phyloP scores from a whole-genome alignment of 2,113 vertebrate species.

The Aphyosemion australe region DNA sequence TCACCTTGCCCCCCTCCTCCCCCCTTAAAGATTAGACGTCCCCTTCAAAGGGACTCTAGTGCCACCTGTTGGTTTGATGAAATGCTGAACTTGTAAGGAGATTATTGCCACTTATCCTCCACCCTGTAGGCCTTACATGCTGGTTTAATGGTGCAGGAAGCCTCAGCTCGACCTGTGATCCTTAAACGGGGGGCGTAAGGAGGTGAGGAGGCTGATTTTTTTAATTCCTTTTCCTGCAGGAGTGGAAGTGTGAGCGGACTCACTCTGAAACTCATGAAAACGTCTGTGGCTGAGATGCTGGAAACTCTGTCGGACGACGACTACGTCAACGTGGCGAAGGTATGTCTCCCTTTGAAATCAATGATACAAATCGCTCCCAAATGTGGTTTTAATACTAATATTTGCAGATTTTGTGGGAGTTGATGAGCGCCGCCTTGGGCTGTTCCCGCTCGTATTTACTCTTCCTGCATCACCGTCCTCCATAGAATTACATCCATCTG shows the following conservation, averaged over 20 bases:
- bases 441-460: slow-evolving; percentile 43
- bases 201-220: too few relatives aligned
- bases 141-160: not conserved
- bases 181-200: too few relatives aligned
- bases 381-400: slow-evolving; percentile 25
- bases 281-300: slow-evolving; percentile 91
- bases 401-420: slow-evolving; percentile 37
- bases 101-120: slow-evolving; percentile 11
- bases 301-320: slow-evolving; percentile 94
- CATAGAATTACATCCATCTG: slow-evolving; percentile 30
- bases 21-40: not conserved
- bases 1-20: not conserved
- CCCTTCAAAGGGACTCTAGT: slow-evolving; percentile 67
- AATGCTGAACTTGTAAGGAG: slow-evolving; percentile 19
- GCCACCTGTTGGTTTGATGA: slow-evolving; percentile 76
- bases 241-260: slow-evolving; percentile 86
- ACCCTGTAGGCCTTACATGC: slow-evolving; percentile 4
- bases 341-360: slow-evolving; percentile 42
- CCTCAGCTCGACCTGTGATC: too few relatives aligned
- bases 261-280: slow-evolving; percentile 96
- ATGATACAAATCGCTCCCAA: slow-evolving; percentile 8
- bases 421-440: slow-evolving; percentile 18
- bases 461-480: slow-evolving; percentile 23
- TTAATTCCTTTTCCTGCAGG: slow-evolving; percentile 40
- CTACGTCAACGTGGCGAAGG: slow-evolving; percentile 88